Evolutionary conservation across 1,140 invertebrate species (phyloP).

Genomic region (Ips typographus): DNA sequence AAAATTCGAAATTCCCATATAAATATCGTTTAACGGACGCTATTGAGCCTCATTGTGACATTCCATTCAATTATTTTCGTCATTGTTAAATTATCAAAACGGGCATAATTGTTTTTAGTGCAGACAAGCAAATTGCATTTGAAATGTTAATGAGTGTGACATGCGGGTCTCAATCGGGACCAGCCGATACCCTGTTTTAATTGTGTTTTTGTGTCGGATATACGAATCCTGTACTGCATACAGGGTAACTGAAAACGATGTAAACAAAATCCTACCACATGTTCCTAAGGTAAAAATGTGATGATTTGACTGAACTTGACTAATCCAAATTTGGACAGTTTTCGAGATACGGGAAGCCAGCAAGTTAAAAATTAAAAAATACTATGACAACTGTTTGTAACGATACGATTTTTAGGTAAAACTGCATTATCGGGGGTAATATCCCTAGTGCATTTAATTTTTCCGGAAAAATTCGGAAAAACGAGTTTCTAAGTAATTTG

Average conservation of each 20-base stretch:
- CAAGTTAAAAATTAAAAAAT: no score
- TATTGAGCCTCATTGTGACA: constrained; percentile 11
- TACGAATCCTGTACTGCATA: background rate
- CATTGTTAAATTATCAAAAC: constrained; percentile 25
- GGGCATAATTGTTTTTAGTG: constrained; percentile 23
- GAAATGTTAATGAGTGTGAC: constrained; percentile 10
- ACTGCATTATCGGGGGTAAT: no score
- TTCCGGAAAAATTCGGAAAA: no score
- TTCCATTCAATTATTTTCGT: constrained; percentile 19
- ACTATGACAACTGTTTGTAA: no score
- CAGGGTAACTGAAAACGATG: background rate
- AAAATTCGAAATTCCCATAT: background rate
- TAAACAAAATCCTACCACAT: no score
- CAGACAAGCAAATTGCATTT: constrained; percentile 19
- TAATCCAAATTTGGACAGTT: no score
- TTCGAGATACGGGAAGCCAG: no score
- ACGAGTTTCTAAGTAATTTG: no score
- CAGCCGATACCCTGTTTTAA: constrained; percentile 5
- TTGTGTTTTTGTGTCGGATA: constrained; percentile 13
- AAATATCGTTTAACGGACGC: constrained; percentile 2
- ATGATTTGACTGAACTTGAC: no score
- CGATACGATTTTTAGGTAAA: no score
- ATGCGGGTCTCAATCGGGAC: constrained; percentile 1
- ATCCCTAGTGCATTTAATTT: no score
- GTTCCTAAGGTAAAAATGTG: no score